Percentiles rank a stretch among this genome's conserved stretches.
Conservation (phyloP, 2,797 vertebrate genomes). For the Hydrophis major region DNA sequence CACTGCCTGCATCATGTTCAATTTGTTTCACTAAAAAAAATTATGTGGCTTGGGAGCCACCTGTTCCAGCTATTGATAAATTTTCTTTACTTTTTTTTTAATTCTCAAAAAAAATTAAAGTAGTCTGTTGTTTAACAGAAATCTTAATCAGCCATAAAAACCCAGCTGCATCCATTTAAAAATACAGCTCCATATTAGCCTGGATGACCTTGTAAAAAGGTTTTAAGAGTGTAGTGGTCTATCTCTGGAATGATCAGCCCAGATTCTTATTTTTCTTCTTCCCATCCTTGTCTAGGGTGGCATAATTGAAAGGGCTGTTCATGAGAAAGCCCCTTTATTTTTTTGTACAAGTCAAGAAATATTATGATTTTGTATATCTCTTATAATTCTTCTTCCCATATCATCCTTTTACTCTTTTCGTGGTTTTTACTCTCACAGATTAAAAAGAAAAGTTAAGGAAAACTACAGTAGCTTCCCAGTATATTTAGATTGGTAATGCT, state of each 20-base stretch:
- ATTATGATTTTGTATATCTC: not conserved
- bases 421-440: not conserved
- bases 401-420: not conserved
- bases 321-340: not conserved
- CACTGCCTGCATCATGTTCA: not conserved
- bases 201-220: conserved; percentile 2
- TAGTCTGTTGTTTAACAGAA: conserved; percentile 27
- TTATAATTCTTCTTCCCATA: not conserved
- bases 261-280: not conserved
- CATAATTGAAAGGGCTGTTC: not conserved
- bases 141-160: conserved; percentile 39
- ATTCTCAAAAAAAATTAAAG: conserved; percentile 24
- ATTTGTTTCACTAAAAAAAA: conserved; percentile 21
- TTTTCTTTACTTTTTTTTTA: not conserved
- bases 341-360: not conserved
- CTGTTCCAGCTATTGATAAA: conserved; percentile 29
- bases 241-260: not conserved
- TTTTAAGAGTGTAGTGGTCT: not conserved
- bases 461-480: not conserved
- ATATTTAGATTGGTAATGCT: not conserved
- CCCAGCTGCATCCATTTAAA: conserved; percentile 28
- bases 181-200: conserved; percentile 7
- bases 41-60: conserved; percentile 17
- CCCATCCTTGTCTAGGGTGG: not conserved
- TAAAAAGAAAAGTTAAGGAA: not conserved